A percentile compares a stretch with the other conserved stretches of the same genome.
These are phyloP conservation scores for Ephestia elutella DNA, from an alignment of 1,140 invertebrate species.

Conservation along the genomic window DNA sequence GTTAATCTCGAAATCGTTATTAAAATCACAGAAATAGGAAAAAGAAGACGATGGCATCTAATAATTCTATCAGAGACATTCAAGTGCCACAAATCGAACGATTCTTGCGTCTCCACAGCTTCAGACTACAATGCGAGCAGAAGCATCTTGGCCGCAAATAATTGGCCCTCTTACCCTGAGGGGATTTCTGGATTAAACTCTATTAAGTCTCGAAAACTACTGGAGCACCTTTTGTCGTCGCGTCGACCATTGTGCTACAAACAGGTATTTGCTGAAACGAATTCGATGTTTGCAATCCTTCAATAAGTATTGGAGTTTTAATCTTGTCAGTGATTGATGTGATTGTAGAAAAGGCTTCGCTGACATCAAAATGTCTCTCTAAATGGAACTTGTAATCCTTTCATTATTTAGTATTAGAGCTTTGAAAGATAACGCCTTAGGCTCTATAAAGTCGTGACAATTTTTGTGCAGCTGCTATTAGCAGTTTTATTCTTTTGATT, in stretches of 20 bases:
- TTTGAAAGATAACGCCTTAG: too few relatives aligned
- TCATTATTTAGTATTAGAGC: too few relatives aligned
- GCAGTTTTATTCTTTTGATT: too few relatives aligned
- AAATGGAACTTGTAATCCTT: constrained; percentile 12
- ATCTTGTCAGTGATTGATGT: constrained; percentile 1
- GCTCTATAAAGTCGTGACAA: too few relatives aligned
- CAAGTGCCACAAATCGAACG: background rate
- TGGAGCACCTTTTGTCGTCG: constrained; percentile 31
- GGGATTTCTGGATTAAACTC: constrained; percentile 61
- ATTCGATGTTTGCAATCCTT: background rate
- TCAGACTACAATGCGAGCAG: constrained; percentile 10
- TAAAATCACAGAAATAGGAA: too few relatives aligned
- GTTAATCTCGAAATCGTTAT: too few relatives aligned
- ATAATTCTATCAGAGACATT: background rate
- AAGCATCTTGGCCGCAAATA: constrained; percentile 39
- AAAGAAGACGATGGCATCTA: background rate
- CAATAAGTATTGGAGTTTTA: background rate
- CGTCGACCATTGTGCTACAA: constrained; percentile 25
- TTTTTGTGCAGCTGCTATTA: too few relatives aligned
- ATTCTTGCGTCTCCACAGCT: constrained; percentile 9
- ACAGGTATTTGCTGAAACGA: constrained; percentile 17
- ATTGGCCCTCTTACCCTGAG: constrained; percentile 42
- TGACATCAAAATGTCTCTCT: background rate
- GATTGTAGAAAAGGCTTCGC: background rate
- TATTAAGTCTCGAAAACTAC: constrained; percentile 37